These are phyloP conservation scores for Eubucco bourcierii DNA, from an alignment of 2,113 vertebrate species.

Conservation along the genomic window DNA sequence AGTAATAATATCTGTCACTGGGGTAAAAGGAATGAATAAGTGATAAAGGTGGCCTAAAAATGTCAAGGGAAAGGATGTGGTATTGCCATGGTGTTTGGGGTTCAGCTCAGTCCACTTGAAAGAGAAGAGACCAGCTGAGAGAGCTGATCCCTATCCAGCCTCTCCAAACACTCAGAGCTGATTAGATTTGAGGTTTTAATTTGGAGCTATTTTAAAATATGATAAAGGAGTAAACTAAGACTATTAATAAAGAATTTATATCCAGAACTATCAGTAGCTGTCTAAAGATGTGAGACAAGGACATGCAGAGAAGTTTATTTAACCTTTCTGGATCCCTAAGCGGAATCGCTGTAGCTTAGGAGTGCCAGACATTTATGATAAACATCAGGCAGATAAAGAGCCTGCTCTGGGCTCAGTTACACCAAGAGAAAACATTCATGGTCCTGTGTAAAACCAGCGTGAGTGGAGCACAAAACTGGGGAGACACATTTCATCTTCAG, in stretches of 20 bases:
- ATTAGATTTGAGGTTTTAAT: constrained; percentile 48
- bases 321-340: background rate
- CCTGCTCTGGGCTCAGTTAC: background rate
- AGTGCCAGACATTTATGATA: background rate
- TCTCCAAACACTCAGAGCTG: constrained; percentile 31
- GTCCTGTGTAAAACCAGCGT: rapidly evolving
- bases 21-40: constrained; percentile 55
- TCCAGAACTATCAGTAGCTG: constrained; percentile 23
- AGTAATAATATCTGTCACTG: constrained; percentile 42
- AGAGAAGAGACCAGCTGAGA: background rate
- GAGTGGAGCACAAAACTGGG: background rate
- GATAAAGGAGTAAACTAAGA: constrained; percentile 21
- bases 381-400: constrained; percentile 3
- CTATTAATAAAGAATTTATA: constrained; percentile 25
- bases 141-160: constrained; percentile 24
- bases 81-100: constrained; percentile 32
- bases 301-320: constrained; percentile 25
- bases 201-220: constrained; percentile 18
- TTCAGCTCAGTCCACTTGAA: constrained; percentile 47
- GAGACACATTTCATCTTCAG: background rate
- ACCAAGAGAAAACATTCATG: background rate
- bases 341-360: background rate
- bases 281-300: background rate
- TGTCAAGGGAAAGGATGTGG: constrained; percentile 47
- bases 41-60: constrained; percentile 70